A percentile compares a stretch with the other conserved stretches of the same genome.
Evolutionary conservation across 2,113 vertebrate genomes (phyloP).

Genomic region (Microcebus jonahi): DNA sequence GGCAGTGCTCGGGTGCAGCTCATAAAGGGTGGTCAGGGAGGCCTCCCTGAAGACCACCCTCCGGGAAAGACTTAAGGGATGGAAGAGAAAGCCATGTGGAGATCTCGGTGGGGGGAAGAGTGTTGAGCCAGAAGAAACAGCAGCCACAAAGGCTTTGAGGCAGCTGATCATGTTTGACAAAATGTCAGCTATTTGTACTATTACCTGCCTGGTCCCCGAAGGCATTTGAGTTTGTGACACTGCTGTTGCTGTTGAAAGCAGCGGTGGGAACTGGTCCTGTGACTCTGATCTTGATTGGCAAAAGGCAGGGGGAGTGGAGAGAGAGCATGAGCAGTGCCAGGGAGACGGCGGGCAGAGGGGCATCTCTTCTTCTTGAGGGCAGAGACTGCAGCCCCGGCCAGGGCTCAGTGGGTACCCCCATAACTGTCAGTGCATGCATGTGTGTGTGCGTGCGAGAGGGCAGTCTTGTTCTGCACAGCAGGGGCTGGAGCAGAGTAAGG

Average conservation of each 20-base stretch:
- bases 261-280: background rate
- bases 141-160: background rate
- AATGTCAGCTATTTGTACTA: background rate
- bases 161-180: background rate
- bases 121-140: background rate
- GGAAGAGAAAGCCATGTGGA: rapidly evolving
- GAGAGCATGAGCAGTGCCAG: background rate
- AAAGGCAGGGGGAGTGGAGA: background rate
- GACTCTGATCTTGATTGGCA: background rate
- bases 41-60: background rate
- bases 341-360: rapidly evolving
- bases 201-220: background rate
- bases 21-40: background rate
- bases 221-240: background rate
- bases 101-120: background rate
- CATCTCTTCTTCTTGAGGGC: background rate
- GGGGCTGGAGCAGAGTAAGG: background rate
- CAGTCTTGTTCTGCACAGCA: background rate
- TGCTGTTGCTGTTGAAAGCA: background rate
- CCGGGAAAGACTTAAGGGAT: background rate
- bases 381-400: background rate
- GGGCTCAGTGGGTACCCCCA: background rate
- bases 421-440: rapidly evolving
- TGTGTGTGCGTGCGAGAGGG: rapidly evolving
- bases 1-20: no score